A percentile compares a stretch with the other conserved stretches of the same genome.
phyloP scores from a whole-genome alignment of 2,113 vertebrate species.

The Pluvialis apricaria region DNA sequence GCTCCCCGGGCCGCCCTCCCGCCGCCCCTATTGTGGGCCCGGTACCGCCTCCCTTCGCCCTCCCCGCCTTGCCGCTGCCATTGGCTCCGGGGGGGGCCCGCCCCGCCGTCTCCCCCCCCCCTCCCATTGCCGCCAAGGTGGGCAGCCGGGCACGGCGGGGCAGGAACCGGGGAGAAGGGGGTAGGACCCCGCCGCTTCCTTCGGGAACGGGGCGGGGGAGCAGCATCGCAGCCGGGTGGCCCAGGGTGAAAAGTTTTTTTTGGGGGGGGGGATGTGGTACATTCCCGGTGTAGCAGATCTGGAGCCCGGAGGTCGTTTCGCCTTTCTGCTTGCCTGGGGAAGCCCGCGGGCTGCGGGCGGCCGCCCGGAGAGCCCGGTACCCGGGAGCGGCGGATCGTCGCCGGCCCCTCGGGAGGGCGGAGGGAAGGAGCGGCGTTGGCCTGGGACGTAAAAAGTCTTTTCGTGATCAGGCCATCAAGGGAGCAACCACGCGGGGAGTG shows the following conservation, averaged over 20 bases:
- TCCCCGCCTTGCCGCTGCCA: slow-evolving; percentile 1
- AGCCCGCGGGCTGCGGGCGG: neutral
- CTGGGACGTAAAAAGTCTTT: neutral
- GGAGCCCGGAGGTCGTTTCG: neutral
- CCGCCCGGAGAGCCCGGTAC: neutral
- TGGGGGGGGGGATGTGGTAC: neutral
- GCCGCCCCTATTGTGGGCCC: neutral
- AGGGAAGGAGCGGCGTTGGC: neutral
- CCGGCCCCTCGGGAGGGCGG: neutral
- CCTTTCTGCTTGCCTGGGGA: neutral
- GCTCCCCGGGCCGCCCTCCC: neutral
- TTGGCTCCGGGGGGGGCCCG: neutral
- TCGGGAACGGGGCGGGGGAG: neutral
- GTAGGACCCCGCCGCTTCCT: neutral
- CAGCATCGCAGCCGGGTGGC: neutral
- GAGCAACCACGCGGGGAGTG: neutral
- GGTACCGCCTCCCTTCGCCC: neutral
- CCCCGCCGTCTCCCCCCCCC: neutral
- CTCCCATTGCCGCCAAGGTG: neutral
- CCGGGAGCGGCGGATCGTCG: neutral
- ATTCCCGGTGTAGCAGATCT: neutral
- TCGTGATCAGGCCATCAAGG: neutral
- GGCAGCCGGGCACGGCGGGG: neutral
- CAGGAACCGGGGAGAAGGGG: neutral
- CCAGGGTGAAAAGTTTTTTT: neutral